Percentiles rank a stretch among this genome's conserved stretches.
phyloP scores from a whole-genome alignment of 1,140 invertebrate genomes.

The Drosophila ficusphila region DNA sequence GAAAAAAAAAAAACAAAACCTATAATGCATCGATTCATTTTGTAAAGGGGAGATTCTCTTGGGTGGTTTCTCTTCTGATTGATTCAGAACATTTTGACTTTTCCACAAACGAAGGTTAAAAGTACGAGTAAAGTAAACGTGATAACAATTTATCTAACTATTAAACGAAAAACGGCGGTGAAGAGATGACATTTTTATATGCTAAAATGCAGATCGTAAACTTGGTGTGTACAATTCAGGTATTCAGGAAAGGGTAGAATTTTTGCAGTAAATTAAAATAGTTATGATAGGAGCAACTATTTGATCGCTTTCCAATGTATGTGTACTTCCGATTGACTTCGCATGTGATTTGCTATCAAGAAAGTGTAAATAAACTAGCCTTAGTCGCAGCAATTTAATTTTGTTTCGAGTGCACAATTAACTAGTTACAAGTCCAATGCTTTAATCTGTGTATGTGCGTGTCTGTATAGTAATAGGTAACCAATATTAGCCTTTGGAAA shows the following conservation, averaged over 20 bases:
- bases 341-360: constrained; percentile 30
- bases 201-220: constrained; percentile 14
- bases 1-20: constrained; percentile 35
- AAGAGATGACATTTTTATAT: constrained; percentile 32
- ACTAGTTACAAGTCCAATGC: constrained; percentile 42
- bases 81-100: constrained; percentile 9
- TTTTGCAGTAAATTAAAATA: constrained; percentile 9
- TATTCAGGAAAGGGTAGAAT: constrained; percentile 41
- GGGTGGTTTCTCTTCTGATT: constrained; percentile 31
- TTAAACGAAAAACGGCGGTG: constrained; percentile 1
- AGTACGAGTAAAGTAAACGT: constrained; percentile 35
- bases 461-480: constrained; percentile 33
- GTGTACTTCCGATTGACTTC: constrained; percentile 50
- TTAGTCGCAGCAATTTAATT: constrained; percentile 26
- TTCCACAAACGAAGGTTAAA: constrained; percentile 1
- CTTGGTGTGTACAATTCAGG: constrained; percentile 50
- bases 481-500: constrained; percentile 24
- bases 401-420: constrained; percentile 31
- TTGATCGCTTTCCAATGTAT: constrained; percentile 45
- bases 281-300: constrained; percentile 32
- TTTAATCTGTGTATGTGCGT: constrained; percentile 41
- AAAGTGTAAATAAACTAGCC: constrained; percentile 44
- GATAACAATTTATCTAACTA: constrained; percentile 45
- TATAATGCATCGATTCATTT: constrained; percentile 38
- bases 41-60: constrained; percentile 7